Conservation (phyloP, 2,888 invertebrate genomes). For the Griposia aprilina region DNA sequence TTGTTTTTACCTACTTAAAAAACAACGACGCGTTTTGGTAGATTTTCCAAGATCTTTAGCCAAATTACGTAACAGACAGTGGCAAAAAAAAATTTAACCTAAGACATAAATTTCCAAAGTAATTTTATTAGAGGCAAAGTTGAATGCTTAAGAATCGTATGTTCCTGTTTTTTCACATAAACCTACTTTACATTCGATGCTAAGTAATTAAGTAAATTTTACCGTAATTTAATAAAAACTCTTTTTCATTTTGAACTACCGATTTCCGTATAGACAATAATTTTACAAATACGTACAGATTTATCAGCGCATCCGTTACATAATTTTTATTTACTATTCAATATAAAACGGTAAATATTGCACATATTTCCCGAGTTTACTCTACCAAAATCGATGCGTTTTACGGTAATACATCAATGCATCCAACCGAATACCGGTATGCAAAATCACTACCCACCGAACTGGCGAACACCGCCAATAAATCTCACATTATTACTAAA, state of each 20-base stretch:
- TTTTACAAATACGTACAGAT: background rate
- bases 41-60: too few relatives aligned
- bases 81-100: too few relatives aligned
- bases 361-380: slow-evolving; percentile 11
- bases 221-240: background rate
- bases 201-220: background rate
- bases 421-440: slow-evolving; percentile 62
- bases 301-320: background rate
- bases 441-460: slow-evolving; percentile 62
- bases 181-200: background rate
- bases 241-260: background rate
- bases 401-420: slow-evolving; percentile 63
- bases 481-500: slow-evolving; percentile 74
- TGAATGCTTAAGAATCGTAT: too few relatives aligned
- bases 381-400: slow-evolving; percentile 27
- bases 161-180: background rate
- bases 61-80: too few relatives aligned
- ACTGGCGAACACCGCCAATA: slow-evolving; percentile 65
- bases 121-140: too few relatives aligned
- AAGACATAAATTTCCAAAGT: too few relatives aligned
- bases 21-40: too few relatives aligned
- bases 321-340: slow-evolving; percentile 1
- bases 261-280: background rate
- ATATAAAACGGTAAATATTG: slow-evolving; percentile 2
- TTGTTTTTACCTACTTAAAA: background rate